Base-by-base conservation (phyloP, 2,888 invertebrate species). In the Dioctria rufipes region DNA sequence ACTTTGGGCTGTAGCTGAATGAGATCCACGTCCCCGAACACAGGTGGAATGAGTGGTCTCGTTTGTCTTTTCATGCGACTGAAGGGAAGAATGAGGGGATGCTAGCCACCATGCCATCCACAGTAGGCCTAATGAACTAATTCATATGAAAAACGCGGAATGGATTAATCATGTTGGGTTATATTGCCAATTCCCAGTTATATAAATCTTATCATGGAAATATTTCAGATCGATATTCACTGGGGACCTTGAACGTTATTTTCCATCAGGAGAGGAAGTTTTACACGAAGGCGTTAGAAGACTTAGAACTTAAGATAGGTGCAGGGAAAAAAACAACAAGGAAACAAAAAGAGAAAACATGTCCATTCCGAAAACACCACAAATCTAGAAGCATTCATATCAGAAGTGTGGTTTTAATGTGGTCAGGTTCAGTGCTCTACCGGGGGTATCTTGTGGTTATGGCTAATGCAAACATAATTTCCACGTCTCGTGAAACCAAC, bases 121-220 rank as follows among this genome's bases (percentile, higher is more conserved):
- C 11, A 11, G 54, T 2, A 13, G 11, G 37, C 61, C 39, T 61
- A 61, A 61, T 61, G 61, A 61, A 61, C 61, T 61, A 61, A 61
- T 61, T 61, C 37, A 37, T 61, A 61, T 39, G 61, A 61, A 61
- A 61, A 11, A n/a, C 61, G 61, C 54, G 61, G 11, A 61, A 61
- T 61, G 61, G 61, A 61, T 61, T 61, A 61, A 61, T 61, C 61
- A 4, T 61, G 61, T 61, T 37, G 61, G 2, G 61, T 5, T 37
- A 39, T 39, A 39, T 5, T 61, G 4, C 39, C 37, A 8, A 61
- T 13, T 61, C 61, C 61, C 61, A 61, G 61, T 3, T 39, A 61
- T 61, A 61, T 61, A 39, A 39, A 61, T 61, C 37, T 39, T 39
- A 39, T 39, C 39, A 61, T 51, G 6, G 39, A 39, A 25, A 39